Conservation (phyloP, 2,113 vertebrate species). For the Charadrius vociferus region DNA sequence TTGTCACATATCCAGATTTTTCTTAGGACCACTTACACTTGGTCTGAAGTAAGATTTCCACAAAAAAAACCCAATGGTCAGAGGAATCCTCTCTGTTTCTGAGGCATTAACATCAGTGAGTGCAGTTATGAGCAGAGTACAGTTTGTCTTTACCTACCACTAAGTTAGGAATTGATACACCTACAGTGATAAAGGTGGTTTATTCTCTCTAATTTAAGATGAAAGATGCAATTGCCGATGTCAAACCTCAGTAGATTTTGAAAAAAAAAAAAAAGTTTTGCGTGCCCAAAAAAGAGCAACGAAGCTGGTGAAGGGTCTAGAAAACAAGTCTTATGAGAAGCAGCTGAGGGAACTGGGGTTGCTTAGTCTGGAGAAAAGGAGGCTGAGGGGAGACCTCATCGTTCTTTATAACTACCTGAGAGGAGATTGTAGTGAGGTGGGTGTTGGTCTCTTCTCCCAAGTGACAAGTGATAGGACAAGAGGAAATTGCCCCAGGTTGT, state of each 20-base stretch:
- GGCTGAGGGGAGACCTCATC: not conserved
- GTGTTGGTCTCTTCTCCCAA: rapidly evolving
- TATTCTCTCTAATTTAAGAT: not conserved
- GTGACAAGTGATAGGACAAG: not conserved
- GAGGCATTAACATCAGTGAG: not conserved
- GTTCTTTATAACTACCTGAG: not conserved
- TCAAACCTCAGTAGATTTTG: not conserved
- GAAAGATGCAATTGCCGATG: not conserved
- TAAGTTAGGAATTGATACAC: not conserved
- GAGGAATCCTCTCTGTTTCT: not conserved
- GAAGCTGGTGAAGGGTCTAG: not conserved
- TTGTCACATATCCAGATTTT: not conserved
- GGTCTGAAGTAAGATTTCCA: not conserved
- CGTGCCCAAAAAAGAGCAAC: not conserved
- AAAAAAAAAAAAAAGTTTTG: not conserved
- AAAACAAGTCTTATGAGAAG: not conserved
- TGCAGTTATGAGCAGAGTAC: not conserved
- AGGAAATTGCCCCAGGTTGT: not conserved
- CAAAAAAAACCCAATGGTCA: not conserved
- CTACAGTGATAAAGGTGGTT: not conserved
- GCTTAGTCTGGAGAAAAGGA: not conserved
- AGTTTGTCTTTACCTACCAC: not conserved
- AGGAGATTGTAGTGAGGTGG: not conserved
- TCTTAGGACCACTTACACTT: not conserved
- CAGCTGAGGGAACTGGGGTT: rapidly evolving